Evolutionary conservation across 37 sponge, comb jelly and placozoan species (phyloP).

Genomic region (Eunapius fragilis): DNA sequence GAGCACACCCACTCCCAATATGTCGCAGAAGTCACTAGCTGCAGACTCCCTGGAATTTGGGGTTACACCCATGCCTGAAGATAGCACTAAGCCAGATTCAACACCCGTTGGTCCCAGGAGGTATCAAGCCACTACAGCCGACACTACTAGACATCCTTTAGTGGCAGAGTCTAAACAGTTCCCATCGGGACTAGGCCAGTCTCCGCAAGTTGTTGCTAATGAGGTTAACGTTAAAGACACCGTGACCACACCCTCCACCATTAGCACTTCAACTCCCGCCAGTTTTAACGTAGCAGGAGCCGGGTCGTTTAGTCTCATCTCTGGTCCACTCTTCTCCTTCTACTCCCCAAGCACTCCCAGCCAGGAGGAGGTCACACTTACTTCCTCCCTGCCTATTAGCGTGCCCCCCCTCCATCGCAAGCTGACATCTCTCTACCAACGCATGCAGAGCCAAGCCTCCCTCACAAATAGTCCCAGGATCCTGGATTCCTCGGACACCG

Average conservation of each 20-base stretch:
- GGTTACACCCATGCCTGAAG: background rate
- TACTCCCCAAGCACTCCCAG: background rate
- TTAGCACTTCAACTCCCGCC: background rate
- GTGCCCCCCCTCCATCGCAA: background rate
- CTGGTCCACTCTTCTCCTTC: background rate
- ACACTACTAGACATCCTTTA: background rate
- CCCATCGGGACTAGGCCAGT: background rate
- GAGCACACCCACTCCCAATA: background rate
- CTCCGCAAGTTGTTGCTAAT: background rate
- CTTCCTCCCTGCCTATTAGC: background rate
- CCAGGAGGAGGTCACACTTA: background rate
- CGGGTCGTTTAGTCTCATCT: background rate
- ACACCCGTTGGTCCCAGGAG: background rate
- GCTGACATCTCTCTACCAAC: background rate
- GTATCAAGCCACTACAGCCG: background rate
- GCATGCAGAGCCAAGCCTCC: background rate
- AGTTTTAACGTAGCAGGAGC: background rate
- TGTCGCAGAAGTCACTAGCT: background rate
- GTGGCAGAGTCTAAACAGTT: background rate
- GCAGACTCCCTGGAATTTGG: background rate
- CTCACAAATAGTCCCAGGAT: background rate
- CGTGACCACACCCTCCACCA: background rate
- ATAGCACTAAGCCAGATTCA: background rate
- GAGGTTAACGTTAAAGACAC: background rate
- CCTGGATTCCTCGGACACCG: background rate